phyloP scores from a whole-genome alignment of 2,797 vertebrate genomes.

The Microcaecilia unicolor region DNA sequence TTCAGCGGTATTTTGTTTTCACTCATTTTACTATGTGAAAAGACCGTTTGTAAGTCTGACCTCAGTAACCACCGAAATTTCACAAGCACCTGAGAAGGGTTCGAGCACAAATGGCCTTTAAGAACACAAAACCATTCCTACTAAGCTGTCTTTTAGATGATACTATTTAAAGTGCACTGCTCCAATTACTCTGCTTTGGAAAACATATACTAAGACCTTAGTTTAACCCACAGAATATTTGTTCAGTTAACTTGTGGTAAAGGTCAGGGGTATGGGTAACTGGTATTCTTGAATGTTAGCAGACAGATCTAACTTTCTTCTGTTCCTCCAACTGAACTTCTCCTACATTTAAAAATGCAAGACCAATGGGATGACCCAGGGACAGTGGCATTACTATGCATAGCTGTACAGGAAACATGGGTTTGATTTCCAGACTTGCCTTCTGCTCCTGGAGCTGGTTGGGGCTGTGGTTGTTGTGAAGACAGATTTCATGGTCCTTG shows the following conservation, averaged over 20 bases:
- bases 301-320: background rate
- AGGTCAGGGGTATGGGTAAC: background rate
- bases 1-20: slow-evolving; percentile 20
- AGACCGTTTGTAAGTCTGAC: slow-evolving; percentile 17
- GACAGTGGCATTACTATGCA: no score
- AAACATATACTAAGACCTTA: no score
- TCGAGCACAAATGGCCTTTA: slow-evolving; percentile 27
- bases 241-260: background rate
- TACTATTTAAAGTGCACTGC: accelerated
- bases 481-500: no score
- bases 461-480: no score
- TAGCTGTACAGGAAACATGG: no score
- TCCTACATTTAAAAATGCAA: no score
- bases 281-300: background rate
- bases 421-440: no score
- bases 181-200: no score
- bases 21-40: slow-evolving; percentile 23
- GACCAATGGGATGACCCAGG: no score
- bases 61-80: slow-evolving; percentile 20
- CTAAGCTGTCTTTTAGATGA: accelerated
- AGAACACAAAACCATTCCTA: background rate
- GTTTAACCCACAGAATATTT: background rate
- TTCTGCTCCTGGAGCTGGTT: no score
- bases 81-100: slow-evolving; percentile 42
- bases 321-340: no score